Base-by-base conservation (phyloP, 2,113 vertebrate species). In the Picathartes gymnocephalus region DNA sequence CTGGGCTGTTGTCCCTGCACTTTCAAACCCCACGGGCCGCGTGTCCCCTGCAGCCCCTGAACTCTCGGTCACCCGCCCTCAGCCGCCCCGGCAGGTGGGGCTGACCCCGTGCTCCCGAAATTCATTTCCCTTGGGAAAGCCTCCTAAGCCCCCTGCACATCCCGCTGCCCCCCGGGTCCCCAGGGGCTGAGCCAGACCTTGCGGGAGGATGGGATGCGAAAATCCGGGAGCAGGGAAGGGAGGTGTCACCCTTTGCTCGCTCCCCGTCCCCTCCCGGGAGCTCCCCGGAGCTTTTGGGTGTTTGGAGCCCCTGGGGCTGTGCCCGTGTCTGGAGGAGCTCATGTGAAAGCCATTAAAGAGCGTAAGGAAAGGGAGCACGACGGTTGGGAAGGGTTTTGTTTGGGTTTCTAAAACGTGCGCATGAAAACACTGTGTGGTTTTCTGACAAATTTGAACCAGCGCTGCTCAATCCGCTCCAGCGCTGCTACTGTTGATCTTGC, bases 351-450 rank as follows among this genome's bases (percentile, higher is more conserved):
- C 89, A 80, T 92, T 92, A 89, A 61, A 8, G 17, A 35, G 65
- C 30, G 1, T 51, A 24, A 92, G 91, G 83, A 79, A 44, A 89
- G 73, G 42, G 44, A 58, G 90, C 76, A 71, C n/a, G 85, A 83
- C 4, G 62, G 83, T 77, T 57, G 93, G 93, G 92, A 92, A 92
- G 72, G 54, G 11, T 87, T 81, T 81, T 81, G 85, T 86, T 92
- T 88, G 91, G 86, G 50, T 92, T 94, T 96, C 92, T 82, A 11
- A 93, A 96, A 72, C 40, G 89, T 56, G 87, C 71, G 37, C 68
- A 45, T 64, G 94, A 84, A 91, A 93, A 89, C 45, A 85, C 83
- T 57, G 39, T 92, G 95, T 72, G 96, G 97, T 95, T 95, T 96
- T 82, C 70, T 92, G 64, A 86, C 56, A 88, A 84, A 90, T 95